Evolutionary conservation across 2,797 vertebrate species (phyloP), one percentile per base, ranked within the genome.

Genomic region (Cichlasoma orientale): DNA sequence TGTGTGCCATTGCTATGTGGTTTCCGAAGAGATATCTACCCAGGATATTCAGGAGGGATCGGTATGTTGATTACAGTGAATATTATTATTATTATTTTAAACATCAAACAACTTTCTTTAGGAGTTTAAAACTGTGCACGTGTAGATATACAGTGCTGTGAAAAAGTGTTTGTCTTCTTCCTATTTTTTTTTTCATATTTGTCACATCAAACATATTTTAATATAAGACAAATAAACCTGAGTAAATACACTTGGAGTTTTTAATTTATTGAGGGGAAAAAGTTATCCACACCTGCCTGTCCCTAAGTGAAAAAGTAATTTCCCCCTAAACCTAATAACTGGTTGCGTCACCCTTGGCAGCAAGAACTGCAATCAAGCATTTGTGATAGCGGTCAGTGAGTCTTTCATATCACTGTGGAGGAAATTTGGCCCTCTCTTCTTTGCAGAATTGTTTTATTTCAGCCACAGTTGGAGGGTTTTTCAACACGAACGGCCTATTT

Each of bases 1-100:
- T 99, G 98, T 99, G 97, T 88, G 98, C 97, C 72, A 95, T 99
- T 63, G 98, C 96, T 83, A 98, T 99, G 98, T 99, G 98, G 98
- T 99, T 99, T 80, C 98, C 98, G 52, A 97, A 97, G 89, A 96
- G 98, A 88, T 98, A 99, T 79, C 92, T 99, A 25, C 98, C 98
- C 56, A 96, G 93, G 94, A 95, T 97, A 80, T 99, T 99, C 91
- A 95, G 96, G 69, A 97, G 96, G 85, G 96, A 98, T 95, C 96
- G 98, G 98, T 99, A 95, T 85, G 94, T 68, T 70, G 27, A 58
- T 61, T 54, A 31, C 31, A 21, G 1, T n/a, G 10, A 33, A 2
- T 1, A 5, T 7, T n/a, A 7, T 6, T 25, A 18, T 58, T 33
- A 9, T 59, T 59, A 10, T 52, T 3, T 41, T 47, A 50, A 5